Conservation (phyloP, 2,888 invertebrate species). For the Aphidius colemani region DNA sequence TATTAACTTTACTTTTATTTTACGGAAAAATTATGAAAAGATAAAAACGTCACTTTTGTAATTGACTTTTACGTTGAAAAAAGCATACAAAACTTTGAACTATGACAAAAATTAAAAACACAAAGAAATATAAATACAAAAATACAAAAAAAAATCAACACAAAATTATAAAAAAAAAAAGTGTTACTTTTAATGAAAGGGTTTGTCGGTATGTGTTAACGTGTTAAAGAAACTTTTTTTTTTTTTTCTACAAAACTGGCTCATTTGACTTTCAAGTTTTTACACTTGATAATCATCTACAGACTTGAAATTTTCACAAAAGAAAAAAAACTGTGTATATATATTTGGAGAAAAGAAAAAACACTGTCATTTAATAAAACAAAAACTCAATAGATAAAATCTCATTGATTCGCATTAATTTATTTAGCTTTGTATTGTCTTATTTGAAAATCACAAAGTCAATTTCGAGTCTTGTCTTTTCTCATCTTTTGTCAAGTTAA, state of each 20-base stretch:
- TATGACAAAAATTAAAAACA: too few species aligned
- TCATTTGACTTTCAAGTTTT: conserved; percentile 13
- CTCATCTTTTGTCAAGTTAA: too few species aligned
- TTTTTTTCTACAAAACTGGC: neutral
- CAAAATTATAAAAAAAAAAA: neutral
- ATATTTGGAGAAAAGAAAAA: too few species aligned
- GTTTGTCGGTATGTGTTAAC: conserved; percentile 16
- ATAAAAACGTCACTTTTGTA: neutral
- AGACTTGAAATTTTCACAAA: neutral
- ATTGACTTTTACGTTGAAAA: neutral
- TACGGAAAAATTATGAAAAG: neutral
- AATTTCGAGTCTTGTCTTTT: too few species aligned
- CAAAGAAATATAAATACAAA: neutral
- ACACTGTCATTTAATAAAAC: too few species aligned
- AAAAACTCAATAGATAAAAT: too few species aligned
- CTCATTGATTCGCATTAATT: too few species aligned
- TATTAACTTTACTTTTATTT: neutral
- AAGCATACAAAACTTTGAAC: neutral
- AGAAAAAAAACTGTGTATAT: neutral
- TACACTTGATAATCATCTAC: conserved; percentile 10
- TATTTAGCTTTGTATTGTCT: too few species aligned
- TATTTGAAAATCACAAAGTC: too few species aligned
- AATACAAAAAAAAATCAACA: neutral
- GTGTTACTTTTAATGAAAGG: conserved; percentile 30
- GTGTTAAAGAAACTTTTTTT: too few species aligned